Evolutionary conservation across 2,888 invertebrate species (phyloP).

Genomic region (Escarpia spicata): DNA sequence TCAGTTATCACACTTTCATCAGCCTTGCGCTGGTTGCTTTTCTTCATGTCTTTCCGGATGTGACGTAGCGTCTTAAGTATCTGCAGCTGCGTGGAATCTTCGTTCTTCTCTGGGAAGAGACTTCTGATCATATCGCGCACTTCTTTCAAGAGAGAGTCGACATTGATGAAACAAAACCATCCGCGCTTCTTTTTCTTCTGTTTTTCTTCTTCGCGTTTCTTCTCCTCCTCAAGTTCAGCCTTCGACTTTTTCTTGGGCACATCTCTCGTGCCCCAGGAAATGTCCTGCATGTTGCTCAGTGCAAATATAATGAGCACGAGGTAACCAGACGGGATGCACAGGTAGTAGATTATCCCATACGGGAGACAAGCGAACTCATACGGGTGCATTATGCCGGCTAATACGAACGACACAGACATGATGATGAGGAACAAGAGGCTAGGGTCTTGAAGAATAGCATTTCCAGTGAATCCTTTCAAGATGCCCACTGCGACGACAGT

Average conservation of each 20-base stretch:
- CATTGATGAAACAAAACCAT: neutral
- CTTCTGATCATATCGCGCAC: neutral
- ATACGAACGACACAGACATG: conserved; percentile 49
- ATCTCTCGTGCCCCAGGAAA: conserved; percentile 62
- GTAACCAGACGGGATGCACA: conserved; percentile 61
- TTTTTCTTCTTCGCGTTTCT: conserved; percentile 21
- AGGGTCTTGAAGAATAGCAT: conserved; percentile 47
- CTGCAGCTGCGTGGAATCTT: neutral
- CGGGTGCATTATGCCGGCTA: conserved; percentile 53
- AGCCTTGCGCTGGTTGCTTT: neutral
- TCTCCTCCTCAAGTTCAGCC: conserved; percentile 45
- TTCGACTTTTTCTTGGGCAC: conserved; percentile 53
- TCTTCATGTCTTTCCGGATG: neutral
- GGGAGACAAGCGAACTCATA: conserved; percentile 54
- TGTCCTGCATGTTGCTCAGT: conserved; percentile 55
- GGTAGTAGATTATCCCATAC: conserved; percentile 53
- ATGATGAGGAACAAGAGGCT: conserved; percentile 52
- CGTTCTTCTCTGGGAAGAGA: neutral
- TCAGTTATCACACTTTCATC: neutral
- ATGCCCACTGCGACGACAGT: conserved; percentile 58
- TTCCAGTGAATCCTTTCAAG: conserved; percentile 44
- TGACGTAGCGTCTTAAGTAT: neutral
- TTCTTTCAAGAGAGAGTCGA: neutral
- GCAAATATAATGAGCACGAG: conserved; percentile 59
- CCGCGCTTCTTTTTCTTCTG: neutral